Percentiles rank a stretch among this genome's conserved stretches.
These are phyloP conservation scores for Trissoscelio sp. DNA, from an alignment of 2,888 invertebrate species.

Conservation along the genomic window DNA sequence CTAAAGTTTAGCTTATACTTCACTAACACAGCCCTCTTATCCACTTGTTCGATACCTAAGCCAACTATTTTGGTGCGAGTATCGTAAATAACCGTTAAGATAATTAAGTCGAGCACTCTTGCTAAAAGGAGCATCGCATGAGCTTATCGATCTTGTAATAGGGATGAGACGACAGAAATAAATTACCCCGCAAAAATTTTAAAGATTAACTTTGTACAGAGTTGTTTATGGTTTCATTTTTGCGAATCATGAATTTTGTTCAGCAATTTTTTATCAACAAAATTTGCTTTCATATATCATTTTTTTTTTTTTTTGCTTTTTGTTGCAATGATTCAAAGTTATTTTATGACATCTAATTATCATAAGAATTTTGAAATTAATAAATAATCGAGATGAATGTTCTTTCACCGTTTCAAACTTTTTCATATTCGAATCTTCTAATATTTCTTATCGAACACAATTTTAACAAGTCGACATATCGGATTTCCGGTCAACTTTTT, in stretches of 20 bases:
- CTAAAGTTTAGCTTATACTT: conserved; percentile 29
- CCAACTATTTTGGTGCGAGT: conserved; percentile 62
- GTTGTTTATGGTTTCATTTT: conserved; percentile 19
- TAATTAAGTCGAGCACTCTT: conserved; percentile 71
- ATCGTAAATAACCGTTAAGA: conserved; percentile 73
- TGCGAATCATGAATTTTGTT: conserved; percentile 15
- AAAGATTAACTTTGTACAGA: conserved; percentile 36
- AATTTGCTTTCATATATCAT: conserved; percentile 10
- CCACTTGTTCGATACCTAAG: conserved; percentile 58
- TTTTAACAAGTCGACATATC: not conserved
- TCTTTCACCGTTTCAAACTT: too few relatives aligned
- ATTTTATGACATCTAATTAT: too few relatives aligned
- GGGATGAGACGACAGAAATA: conserved; percentile 63
- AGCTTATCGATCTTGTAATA: conserved; percentile 63
- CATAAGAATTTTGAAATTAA: too few relatives aligned
- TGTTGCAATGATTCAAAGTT: too few relatives aligned
- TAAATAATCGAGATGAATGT: too few relatives aligned
- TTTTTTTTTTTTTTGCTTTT: too few relatives aligned
- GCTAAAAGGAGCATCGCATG: conserved; percentile 68
- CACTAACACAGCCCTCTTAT: conserved; percentile 43
- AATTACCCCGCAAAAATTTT: conserved; percentile 52
- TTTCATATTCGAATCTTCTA: too few relatives aligned
- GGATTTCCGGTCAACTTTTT: not conserved
- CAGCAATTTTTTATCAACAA: not conserved
- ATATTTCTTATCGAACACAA: not conserved